Conservation (phyloP, 2,113 vertebrate genomes). For the Pholis gunnellus region DNA sequence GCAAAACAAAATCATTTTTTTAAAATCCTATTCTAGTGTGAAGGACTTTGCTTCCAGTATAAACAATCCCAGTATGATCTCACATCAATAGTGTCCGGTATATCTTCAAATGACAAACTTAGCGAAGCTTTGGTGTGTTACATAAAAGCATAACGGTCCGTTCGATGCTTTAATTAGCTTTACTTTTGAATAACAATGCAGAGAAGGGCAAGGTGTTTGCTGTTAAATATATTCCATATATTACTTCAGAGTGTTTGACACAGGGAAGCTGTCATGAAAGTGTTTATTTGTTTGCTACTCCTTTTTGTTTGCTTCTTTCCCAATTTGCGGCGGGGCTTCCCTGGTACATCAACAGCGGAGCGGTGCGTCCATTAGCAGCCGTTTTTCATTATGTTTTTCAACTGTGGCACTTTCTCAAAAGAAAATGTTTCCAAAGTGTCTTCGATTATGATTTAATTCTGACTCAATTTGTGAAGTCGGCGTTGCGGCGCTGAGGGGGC, state of each 20-base stretch:
- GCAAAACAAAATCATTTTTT: background rate
- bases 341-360: slow-evolving; percentile 28
- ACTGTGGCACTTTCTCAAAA: slow-evolving; percentile 10
- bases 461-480: slow-evolving; percentile 42
- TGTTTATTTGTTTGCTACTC: slow-evolving; percentile 25
- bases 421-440: slow-evolving; percentile 40
- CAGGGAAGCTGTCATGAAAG: slow-evolving; percentile 11
- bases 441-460: slow-evolving; percentile 54
- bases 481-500: slow-evolving; percentile 29
- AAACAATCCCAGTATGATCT: background rate
- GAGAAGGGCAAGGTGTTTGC: background rate
- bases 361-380: slow-evolving; percentile 38
- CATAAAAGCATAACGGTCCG: background rate
- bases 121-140: background rate
- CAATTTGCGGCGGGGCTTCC: slow-evolving; percentile 37
- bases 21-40: background rate
- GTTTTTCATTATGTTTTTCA: slow-evolving; percentile 43
- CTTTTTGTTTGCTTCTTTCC: slow-evolving; percentile 18
- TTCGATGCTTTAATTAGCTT: slow-evolving; percentile 10
- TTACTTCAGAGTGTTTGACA: slow-evolving; percentile 23
- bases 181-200: background rate
- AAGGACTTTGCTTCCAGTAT: too few species aligned
- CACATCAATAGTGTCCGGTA: background rate
- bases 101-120: background rate
- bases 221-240: slow-evolving; percentile 28